A percentile compares a stretch with the other conserved stretches of the same genome.
These are phyloP conservation scores for Hemicrepidius hirtus DNA, from an alignment of 2,888 invertebrate genomes.

Conservation along the genomic window DNA sequence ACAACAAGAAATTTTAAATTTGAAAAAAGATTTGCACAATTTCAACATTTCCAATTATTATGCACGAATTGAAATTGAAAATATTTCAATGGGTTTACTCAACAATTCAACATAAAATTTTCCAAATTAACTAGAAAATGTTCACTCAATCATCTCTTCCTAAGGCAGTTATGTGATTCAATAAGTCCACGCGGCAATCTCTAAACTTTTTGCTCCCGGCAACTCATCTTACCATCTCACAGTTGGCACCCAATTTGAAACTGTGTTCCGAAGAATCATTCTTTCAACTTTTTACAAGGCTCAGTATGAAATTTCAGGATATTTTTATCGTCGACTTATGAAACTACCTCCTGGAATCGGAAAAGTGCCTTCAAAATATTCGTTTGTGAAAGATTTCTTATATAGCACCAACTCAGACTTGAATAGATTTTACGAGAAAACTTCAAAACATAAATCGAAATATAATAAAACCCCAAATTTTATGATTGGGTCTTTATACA, in stretches of 20 bases:
- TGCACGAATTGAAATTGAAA: neutral
- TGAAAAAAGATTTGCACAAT: constrained; percentile 4
- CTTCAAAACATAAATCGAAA: constrained; percentile 36
- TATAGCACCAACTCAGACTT: constrained; percentile 30
- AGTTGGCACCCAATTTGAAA: constrained; percentile 55
- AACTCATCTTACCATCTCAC: constrained; percentile 50
- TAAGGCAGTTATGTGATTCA: constrained; percentile 31
- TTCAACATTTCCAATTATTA: neutral
- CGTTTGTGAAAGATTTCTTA: constrained; percentile 41
- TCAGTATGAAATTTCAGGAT: constrained; percentile 51
- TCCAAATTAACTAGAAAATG: constrained; percentile 41
- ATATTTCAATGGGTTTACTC: constrained; percentile 28
- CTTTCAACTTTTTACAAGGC: constrained; percentile 53
- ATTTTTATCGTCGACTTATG: constrained; percentile 49
- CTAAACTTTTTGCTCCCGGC: constrained; percentile 50
- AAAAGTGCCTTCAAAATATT: constrained; percentile 47
- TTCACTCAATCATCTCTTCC: constrained; percentile 24
- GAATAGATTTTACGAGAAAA: constrained; percentile 34
- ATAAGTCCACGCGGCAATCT: constrained; percentile 50
- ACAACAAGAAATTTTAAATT: constrained; percentile 9
- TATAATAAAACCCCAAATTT: constrained; percentile 19
- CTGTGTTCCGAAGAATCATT: constrained; percentile 52
- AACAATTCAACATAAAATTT: constrained; percentile 17
- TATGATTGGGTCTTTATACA: constrained; percentile 21
- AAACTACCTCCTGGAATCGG: constrained; percentile 47